A percentile compares a stretch with the other conserved stretches of the same genome.
Conservation (phyloP, 2,888 invertebrate genomes). For the Patella depressa region DNA sequence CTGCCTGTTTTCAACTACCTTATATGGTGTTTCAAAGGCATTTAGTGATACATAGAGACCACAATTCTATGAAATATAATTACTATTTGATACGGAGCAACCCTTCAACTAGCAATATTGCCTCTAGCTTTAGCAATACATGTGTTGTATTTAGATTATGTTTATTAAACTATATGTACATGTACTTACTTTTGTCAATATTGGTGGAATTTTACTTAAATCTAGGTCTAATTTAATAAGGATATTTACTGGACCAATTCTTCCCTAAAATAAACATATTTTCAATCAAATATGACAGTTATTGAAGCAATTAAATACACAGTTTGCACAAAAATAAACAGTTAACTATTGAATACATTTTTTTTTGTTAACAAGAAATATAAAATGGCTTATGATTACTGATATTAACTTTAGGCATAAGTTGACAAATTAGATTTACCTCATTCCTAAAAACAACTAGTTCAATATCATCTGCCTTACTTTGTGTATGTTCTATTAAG, state of each 20-base stretch:
- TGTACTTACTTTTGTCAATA: constrained; percentile 68
- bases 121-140: no score
- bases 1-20: no score
- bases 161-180: no score
- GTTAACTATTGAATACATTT: background rate
- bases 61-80: no score
- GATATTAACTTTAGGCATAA: background rate
- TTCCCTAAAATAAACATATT: constrained; percentile 41
- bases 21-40: no score
- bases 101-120: no score
- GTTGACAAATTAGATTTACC: constrained; percentile 38
- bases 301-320: no score
- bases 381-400: background rate
- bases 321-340: no score
- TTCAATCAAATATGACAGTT: no score
- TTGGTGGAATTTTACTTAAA: constrained; percentile 77
- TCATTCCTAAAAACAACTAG: constrained; percentile 74
- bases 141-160: no score
- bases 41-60: no score
- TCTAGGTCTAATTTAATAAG: constrained; percentile 79
- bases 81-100: no score
- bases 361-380: background rate
- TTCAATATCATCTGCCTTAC: constrained; percentile 78
- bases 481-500: constrained; percentile 75
- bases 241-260: constrained; percentile 76